These are phyloP conservation scores for Rhombomys opimus DNA, from an alignment of 2,113 vertebrate genomes.

Conservation along the genomic window DNA sequence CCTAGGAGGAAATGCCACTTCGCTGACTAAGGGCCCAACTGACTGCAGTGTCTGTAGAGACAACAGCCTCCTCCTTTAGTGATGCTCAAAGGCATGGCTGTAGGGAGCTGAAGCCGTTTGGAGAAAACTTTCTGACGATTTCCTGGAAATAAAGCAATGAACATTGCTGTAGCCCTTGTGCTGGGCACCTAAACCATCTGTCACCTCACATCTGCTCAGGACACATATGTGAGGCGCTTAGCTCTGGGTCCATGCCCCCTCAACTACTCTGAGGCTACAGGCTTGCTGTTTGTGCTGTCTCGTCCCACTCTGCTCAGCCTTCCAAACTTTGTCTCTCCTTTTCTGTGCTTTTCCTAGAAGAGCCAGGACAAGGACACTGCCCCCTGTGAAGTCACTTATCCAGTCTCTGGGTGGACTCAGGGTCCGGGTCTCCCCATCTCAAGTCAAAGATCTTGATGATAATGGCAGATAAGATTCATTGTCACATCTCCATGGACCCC, in stretches of 20 bases:
- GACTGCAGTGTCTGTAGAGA: accelerated
- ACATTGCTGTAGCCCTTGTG: background rate
- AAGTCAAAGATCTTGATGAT: background rate
- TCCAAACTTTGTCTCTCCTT: accelerated
- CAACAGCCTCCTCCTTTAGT: accelerated
- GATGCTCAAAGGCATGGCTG: background rate
- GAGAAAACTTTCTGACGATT: background rate
- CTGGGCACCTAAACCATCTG: background rate
- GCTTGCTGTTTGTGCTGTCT: background rate
- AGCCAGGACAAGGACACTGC: background rate
- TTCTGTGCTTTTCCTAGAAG: background rate
- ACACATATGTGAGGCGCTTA: background rate
- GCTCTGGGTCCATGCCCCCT: no score
- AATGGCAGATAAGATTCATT: no score
- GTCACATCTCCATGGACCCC: background rate
- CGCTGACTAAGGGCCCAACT: accelerated
- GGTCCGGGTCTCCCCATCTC: no score
- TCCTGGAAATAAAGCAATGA: background rate
- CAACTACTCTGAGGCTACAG: accelerated
- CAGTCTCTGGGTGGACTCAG: accelerated
- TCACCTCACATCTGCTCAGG: background rate
- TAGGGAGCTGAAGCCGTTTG: background rate
- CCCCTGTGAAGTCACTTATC: accelerated
- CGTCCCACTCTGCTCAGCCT: background rate
- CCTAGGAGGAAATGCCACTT: accelerated